Evolutionary conservation across 2,797 vertebrate genomes (phyloP).

Genomic region (Chiroxiphia lanceolata): DNA sequence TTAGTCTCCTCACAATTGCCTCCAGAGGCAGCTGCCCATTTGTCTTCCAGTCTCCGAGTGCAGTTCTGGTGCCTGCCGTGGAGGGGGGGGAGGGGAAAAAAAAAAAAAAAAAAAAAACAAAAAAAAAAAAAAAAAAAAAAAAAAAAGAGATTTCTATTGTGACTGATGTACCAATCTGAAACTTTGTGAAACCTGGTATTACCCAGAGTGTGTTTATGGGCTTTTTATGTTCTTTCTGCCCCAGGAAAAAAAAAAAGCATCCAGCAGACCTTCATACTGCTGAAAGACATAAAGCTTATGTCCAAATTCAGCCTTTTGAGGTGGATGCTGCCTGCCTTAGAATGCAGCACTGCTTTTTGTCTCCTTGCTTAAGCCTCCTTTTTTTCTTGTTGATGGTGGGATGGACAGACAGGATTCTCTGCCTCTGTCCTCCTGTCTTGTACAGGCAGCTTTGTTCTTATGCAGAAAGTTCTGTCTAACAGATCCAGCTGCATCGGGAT

Average conservation of each 20-base stretch:
- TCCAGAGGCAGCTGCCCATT: slow-evolving; percentile 53
- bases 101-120: not conserved
- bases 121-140: too few relatives aligned
- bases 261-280: not conserved
- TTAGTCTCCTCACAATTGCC: slow-evolving; percentile 63
- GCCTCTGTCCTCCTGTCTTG: not conserved
- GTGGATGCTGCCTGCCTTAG: not conserved
- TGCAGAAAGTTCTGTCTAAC: not conserved
- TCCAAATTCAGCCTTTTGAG: not conserved
- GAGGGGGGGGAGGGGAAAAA: not conserved
- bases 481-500: accelerated
- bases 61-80: not conserved
- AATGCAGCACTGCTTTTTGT: not conserved
- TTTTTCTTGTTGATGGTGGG: not conserved
- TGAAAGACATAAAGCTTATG: not conserved
- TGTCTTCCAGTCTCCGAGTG: slow-evolving; percentile 33
- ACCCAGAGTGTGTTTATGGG: not conserved
- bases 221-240: not conserved
- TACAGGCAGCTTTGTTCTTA: not conserved
- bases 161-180: slow-evolving; percentile 3
- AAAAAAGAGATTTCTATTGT: not conserved
- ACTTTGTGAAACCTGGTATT: slow-evolving; percentile 15
- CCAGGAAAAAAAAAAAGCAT: not conserved
- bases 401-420: not conserved
- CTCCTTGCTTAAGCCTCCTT: not conserved